Percentiles rank a stretch among this genome's conserved stretches.
phyloP scores from a whole-genome alignment of 2,888 invertebrate genomes.

The Drosophila meridiana region DNA sequence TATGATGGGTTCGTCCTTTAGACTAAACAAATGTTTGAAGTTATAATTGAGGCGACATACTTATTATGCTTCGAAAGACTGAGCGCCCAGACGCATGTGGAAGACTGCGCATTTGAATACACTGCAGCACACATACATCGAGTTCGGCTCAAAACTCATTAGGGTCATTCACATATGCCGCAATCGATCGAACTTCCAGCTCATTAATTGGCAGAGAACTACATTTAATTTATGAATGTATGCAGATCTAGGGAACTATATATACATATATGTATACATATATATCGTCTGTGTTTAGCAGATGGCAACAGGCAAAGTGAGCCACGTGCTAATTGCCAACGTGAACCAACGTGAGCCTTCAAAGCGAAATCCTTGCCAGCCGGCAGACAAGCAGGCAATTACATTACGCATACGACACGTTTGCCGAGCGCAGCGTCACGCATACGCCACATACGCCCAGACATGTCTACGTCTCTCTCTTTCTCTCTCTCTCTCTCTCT shows the following conservation, averaged over 20 bases:
- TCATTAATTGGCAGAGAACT: background rate
- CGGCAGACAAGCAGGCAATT: slow-evolving; percentile 59
- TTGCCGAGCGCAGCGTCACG: slow-evolving; percentile 53
- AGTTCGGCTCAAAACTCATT: background rate
- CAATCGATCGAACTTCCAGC: slow-evolving; percentile 15
- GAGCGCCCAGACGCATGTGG: slow-evolving; percentile 3
- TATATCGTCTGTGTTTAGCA: background rate
- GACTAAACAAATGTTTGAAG: slow-evolving; percentile 62
- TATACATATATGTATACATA: too few relatives aligned
- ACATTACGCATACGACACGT: slow-evolving; percentile 71
- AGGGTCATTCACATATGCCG: slow-evolving; percentile 7
- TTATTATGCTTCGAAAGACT: slow-evolving; percentile 40
- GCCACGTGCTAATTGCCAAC: slow-evolving; percentile 72
- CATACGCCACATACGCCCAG: slow-evolving; percentile 23
- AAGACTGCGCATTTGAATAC: background rate
- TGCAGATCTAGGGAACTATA: background rate
- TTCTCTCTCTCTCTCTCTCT: too few relatives aligned
- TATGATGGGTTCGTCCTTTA: slow-evolving; percentile 50
- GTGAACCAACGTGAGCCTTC: slow-evolving; percentile 31
- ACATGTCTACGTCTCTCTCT: background rate
- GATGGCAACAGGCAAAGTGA: slow-evolving; percentile 14
- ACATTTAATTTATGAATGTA: background rate
- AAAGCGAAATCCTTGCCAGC: slow-evolving; percentile 22
- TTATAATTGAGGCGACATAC: slow-evolving; percentile 59
- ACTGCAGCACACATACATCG: background rate